phyloP scores from a whole-genome alignment of 2,113 vertebrate genomes.

The Rhinopithecus roxellana region DNA sequence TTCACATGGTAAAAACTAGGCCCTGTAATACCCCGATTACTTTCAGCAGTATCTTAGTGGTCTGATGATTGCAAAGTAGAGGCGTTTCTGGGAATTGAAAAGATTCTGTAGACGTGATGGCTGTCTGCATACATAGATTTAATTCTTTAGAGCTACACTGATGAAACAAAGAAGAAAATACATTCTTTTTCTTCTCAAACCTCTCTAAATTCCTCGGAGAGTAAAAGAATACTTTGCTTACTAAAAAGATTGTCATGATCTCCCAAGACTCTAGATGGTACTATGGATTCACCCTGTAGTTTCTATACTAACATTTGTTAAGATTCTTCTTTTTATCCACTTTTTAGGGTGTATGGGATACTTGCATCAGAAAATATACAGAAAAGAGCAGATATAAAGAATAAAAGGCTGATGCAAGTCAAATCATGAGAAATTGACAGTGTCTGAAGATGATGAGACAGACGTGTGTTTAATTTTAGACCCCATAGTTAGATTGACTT shows the following conservation, averaged over 20 bases:
- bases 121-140: not conserved
- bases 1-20: not conserved
- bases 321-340: not conserved
- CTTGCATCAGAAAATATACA: conserved; percentile 23
- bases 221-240: not conserved
- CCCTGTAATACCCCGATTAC: not conserved
- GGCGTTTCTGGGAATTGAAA: not conserved
- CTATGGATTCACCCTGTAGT: conserved; percentile 13
- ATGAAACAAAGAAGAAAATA: not conserved
- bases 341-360: not conserved
- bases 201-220: not conserved
- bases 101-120: not conserved
- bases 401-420: conserved; percentile 44
- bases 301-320: not conserved
- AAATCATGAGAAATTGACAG: conserved; percentile 58
- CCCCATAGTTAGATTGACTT: conserved; percentile 66
- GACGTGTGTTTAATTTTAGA: conserved; percentile 68
- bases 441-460: conserved; percentile 50
- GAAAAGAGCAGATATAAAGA: not conserved
- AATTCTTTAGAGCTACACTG: not conserved
- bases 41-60: not conserved
- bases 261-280: conserved; percentile 79
- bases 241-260: conserved; percentile 30
- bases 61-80: not conserved
- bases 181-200: not conserved